Base-by-base conservation (phyloP, 2,797 vertebrate genomes). In the Coluber constrictor region DNA sequence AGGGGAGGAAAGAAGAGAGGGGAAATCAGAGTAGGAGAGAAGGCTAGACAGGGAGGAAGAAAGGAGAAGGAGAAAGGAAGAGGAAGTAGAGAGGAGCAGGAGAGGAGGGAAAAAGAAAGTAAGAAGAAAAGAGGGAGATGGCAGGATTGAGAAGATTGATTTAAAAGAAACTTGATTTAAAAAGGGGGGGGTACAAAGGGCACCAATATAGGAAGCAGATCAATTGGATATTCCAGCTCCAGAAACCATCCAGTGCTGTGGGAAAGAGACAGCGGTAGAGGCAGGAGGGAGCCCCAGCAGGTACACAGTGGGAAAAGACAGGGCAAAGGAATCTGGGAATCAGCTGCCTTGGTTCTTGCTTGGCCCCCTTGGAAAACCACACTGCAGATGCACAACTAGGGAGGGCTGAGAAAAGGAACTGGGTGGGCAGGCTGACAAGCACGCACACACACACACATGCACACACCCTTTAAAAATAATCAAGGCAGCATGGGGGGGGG, bases 401-500 rank as follows among this genome's bases (percentile, higher is more conserved):
- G 56, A 3, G 3, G 3, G 60, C 8, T 4, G 5, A 6, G 59
- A 61, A 18, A 9, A 23, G 25, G 16, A 60, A 29, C 61, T 63
- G 27, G 27, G 60, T 15, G n/a, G 23, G 5, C 27, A 63, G 54
- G 54, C n/a, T 2, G 18, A 70, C 32, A 60, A 86, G 25, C 61
- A 59, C 32, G 27, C n/a, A n/a, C n/a, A n/a, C n/a, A n/a, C 37
- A 54, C 15, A 4, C 29, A 32, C 63, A 4, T 4, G 29, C 63
- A 32, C 60, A 3, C 37, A 2, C 93, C 37, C 60, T 87, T 79
- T 43, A 56, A 88, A 88, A 92, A 88, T 88, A 66, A 88, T 88
- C 59, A 93, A 93, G 91, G 93, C 91, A 90, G 93, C 93, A 90
- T 16, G n/a, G n/a, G n/a, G n/a, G n/a, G n/a, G n/a, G n/a, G 56